These are phyloP conservation scores for Acinonyx jubatus DNA, from an alignment of 2,113 vertebrate species.

Conservation along the genomic window DNA sequence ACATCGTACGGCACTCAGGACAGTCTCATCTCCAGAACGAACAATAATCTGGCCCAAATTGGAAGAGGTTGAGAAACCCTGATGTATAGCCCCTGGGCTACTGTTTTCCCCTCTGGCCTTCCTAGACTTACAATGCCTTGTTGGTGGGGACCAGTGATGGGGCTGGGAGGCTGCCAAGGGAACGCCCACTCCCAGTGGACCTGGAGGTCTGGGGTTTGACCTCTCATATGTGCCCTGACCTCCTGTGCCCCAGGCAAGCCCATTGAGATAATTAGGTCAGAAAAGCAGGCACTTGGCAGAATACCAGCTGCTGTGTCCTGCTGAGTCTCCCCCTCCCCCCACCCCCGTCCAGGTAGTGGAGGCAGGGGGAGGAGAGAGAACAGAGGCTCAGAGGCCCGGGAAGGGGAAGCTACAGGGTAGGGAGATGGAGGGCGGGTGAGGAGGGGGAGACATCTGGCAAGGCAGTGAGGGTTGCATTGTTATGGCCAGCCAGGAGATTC, in stretches of 20 bases:
- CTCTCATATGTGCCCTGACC: not conserved
- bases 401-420: not conserved
- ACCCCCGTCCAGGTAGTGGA: not conserved
- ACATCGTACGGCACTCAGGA: not conserved
- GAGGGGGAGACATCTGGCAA: not conserved
- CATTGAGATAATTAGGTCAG: slow-evolving; percentile 40
- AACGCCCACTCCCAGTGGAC: not conserved
- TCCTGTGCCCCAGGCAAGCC: not conserved
- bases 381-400: not conserved
- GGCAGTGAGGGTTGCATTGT: too few species aligned
- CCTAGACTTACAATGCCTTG: not conserved
- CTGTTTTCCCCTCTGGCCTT: not conserved
- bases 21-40: not conserved
- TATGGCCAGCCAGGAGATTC: not conserved
- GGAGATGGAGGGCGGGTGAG: too few species aligned
- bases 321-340: not conserved
- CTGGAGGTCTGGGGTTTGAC: not conserved
- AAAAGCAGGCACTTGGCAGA: slow-evolving; percentile 35
- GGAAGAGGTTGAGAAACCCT: not conserved
- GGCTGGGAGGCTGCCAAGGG: not conserved
- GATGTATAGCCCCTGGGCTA: not conserved
- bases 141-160: not conserved
- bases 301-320: slow-evolving; percentile 11
- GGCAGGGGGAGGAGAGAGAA: not conserved
- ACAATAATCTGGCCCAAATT: not conserved